Evolutionary conservation across 2,888 invertebrate genomes (phyloP), one percentile per base, ranked within the genome.

Genomic region (Octodonta nipae): DNA sequence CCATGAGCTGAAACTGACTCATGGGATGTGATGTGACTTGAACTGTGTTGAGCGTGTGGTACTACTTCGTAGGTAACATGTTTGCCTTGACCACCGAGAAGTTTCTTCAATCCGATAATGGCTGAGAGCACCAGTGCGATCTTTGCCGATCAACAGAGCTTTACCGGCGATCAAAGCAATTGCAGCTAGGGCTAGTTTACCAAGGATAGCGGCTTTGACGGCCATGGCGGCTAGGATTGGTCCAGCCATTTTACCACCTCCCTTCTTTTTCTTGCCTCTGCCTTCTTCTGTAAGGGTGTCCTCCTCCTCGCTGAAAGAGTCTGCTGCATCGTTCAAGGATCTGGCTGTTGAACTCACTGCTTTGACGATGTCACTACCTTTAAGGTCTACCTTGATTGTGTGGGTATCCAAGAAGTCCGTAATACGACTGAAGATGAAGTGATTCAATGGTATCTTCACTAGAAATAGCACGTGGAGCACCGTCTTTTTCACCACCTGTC

Each of bases 21-120:
- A 49, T 78, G 75, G 42, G 80, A 77, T 37, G 75, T 71, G 38
- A 75, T 71, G 54, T 76, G 75, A 51, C 74, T 72, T 43, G 73
- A 67, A 38, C 75, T 70, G 58, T 84, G 83, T 51, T 84, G 84
- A 32, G 85, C 84, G 58, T 86, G 86, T 1, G 83, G 75, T 1
- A 86, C 83, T 17, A 86, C 85, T 56, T 86, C 86, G 55, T 86
- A 86, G 3, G 86, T 86, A 42, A 86, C 86, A 54, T 84, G 84
- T 55, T 85, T 86, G 15, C 61, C 60, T 62, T 82, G 78, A 53
- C 60, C 59, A 35, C 78, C 75, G 43, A 86, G 61, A 30, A 86
- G 65, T 58, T 86, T 86, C 69, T 85, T 85, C 58, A 86, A 62
- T 3, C 85, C 85, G 50, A 86, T 85, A 36, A 86, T 78, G 31